Evolutionary conservation across 2,113 vertebrate species (phyloP).

Genomic region (Bambusicola thoracicus): DNA sequence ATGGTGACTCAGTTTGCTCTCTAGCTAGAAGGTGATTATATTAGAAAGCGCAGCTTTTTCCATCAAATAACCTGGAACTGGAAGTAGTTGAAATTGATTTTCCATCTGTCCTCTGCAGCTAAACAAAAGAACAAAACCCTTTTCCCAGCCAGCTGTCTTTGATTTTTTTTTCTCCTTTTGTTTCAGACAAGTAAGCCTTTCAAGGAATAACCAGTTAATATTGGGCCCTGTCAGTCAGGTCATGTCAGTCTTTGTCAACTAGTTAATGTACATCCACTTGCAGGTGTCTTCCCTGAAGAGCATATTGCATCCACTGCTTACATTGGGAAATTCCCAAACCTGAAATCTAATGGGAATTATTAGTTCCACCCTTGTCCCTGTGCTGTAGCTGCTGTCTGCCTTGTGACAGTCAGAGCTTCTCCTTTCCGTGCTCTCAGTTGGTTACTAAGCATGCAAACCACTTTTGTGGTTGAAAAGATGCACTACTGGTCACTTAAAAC

Average conservation of each 20-base stretch:
- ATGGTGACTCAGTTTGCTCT: neutral
- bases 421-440: neutral
- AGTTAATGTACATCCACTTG: neutral
- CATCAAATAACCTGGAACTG: neutral
- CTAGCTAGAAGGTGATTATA: neutral
- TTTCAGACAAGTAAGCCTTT: neutral
- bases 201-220: neutral
- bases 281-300: neutral
- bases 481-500: neutral
- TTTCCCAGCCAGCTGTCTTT: neutral
- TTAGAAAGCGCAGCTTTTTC: neutral
- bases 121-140: neutral
- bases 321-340: neutral
- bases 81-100: neutral
- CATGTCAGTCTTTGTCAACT: neutral
- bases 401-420: neutral
- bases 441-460: neutral
- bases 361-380: neutral
- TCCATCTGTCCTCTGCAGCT: neutral
- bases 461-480: neutral
- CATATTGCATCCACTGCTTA: neutral
- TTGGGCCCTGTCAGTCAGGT: neutral
- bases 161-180: neutral
- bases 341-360: neutral
- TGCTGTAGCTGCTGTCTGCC: neutral